Evolutionary conservation across 2,797 vertebrate genomes (phyloP), one percentile per base, ranked within the genome.

Genomic region (Pogonophryne albipinna): DNA sequence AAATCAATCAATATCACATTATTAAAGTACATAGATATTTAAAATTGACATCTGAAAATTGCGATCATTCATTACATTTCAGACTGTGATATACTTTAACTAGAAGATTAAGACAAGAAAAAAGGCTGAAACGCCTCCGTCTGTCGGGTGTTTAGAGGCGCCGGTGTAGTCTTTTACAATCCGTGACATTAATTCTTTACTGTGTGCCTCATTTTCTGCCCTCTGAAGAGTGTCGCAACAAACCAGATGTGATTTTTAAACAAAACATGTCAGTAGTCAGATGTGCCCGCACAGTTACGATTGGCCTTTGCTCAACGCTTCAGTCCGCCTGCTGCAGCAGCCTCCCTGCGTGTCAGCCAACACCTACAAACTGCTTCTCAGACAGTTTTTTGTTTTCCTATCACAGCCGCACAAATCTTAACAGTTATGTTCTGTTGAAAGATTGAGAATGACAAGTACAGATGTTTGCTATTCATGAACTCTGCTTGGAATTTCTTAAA

Each of bases 201-300:
- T 75, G 80, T 83, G 67, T 23, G 67, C 53, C 76, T 92, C 74
- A 58, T 91, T 91, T 81, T 90, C 85, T 89, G 85, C 86, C 71
- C 75, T 89, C 82, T 77, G 79, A 90, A 80, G 87, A 79, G 77
- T 31, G 79, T 79, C 55, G 76, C 91, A 87, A 84, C 80, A 83
- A 92, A 89, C 87, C 92, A 93, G 87, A 92, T 92, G 93, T 84
- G 89, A 82, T 83, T 87, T 91, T 86, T 66, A 91, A 90, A 85
- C 66, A 56, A 87, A 92, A 82, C 80, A 80, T 50, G 65, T n/a
- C 74, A 70, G 83, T 12, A 79, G 80, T 89, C 62, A 65, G 86
- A 87, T 85, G 89, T 84, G 87, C 82, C 86, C 77, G 38, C 75
- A 66, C 69, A 69, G 83, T 76, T 80, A 19, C 56, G 79, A 78